Conservation (phyloP, 2,113 vertebrate genomes). For the Bujurquina vittata region DNA sequence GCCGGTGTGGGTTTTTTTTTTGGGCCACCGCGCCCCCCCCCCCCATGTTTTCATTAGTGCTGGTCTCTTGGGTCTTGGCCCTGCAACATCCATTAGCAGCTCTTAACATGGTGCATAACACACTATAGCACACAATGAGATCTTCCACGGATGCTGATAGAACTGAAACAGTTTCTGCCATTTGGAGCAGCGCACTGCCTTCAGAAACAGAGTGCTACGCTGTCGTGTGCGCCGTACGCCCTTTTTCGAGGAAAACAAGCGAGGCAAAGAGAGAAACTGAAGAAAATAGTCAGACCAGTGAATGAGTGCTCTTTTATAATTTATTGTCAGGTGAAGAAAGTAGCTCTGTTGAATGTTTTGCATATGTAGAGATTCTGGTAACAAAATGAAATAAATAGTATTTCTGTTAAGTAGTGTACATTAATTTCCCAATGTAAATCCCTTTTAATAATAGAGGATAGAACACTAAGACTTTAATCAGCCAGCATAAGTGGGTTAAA, state of each 20-base stretch:
- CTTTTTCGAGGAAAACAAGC: not conserved
- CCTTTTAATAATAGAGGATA: not conserved
- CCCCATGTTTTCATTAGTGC: conserved; percentile 57
- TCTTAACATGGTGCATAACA: conserved; percentile 37
- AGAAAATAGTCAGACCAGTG: not conserved
- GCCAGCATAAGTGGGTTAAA: not conserved
- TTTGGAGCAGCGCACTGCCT: not conserved
- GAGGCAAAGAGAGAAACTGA: not conserved
- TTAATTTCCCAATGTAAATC: not conserved
- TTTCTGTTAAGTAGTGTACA: not conserved
- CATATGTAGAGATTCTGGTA: not conserved
- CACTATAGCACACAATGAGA: conserved; percentile 35
- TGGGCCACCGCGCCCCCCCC: too few relatives aligned
- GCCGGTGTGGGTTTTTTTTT: too few relatives aligned
- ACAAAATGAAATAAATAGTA: not conserved
- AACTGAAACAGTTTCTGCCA: conserved; percentile 29
- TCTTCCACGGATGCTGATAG: conserved; percentile 33
- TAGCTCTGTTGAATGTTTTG: not conserved
- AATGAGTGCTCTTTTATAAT: not conserved
- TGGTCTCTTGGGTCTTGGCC: conserved; percentile 46
- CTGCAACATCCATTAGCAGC: conserved; percentile 65
- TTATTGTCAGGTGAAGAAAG: not conserved
- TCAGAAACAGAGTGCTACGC: not conserved
- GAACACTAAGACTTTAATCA: not conserved
- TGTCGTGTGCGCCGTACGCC: not conserved